Base-by-base conservation (phyloP, 1,140 invertebrate genomes). In the Drosophila eugracilis region DNA sequence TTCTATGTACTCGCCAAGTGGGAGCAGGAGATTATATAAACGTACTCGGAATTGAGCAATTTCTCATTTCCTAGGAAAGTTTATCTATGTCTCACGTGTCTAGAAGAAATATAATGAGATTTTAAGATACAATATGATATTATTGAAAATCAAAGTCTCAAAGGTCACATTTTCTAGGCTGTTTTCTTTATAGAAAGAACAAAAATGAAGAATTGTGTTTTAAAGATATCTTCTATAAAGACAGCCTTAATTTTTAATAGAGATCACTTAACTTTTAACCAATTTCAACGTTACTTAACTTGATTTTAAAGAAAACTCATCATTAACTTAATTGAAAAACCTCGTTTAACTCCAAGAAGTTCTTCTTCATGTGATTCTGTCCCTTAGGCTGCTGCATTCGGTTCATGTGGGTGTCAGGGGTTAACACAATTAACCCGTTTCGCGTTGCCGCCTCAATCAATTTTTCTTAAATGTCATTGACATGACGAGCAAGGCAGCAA, bases 401-500 rank as follows among this genome's bases (percentile, higher is more conserved):
- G 47, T 48, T 54, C 42, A 72, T 42, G 45, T 58, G 50, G 70
- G 39, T 44, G 67, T 79, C 59, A 47, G 39, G 80, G 75, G 55
- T 80, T 80, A 85, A 84, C 60, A 54, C 69, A 80, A 79, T 84
- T 84, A 86, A 84, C 80, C 76, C 62, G 48, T 45, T 30, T 30
- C 10, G 21, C 9, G 19, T 28, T 30, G 50, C 22, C 17, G 75
- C 41, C 62, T 78, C 78, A 65, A 83, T 84, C 53, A 75, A 62
- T 62, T 67, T 78, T 74, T 55, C 34, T 28, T 47, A 47, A 55
- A 67, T 55, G 79, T 84, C 79, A 79, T 75, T 84, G 79, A 84
- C 79, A 84, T 67, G 37, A 14, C 22, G 32, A 15, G 24, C n/a
- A n/a, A n/a, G n/a, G n/a, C n/a, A n/a, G n/a, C n/a, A n/a, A n/a